Evolutionary conservation across 2,888 invertebrate species (phyloP).

Genomic region (Eupithecia exiguata): DNA sequence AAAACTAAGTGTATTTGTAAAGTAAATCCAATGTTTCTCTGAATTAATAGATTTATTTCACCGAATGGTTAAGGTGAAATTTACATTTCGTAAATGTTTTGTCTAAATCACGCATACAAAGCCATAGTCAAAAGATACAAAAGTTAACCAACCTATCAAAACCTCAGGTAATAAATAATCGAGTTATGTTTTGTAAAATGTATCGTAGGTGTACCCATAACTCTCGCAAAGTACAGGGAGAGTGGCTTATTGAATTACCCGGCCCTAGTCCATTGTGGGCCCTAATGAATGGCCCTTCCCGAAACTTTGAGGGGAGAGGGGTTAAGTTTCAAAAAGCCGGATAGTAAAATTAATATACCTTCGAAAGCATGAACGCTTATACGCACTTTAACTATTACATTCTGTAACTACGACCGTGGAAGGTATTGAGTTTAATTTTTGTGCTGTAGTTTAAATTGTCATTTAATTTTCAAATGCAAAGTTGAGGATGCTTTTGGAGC

Average conservation of each 20-base stretch:
- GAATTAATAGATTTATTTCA: too few species aligned
- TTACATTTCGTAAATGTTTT: too few species aligned
- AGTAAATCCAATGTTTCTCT: too few species aligned
- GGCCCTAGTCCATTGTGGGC: slow-evolving; percentile 73
- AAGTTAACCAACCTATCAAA: slow-evolving; percentile 14
- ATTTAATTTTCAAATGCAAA: not conserved
- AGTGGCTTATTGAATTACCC: slow-evolving; percentile 78
- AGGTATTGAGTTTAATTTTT: not conserved
- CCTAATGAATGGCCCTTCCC: slow-evolving; percentile 70
- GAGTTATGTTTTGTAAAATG: slow-evolving; percentile 17
- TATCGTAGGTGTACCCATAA: slow-evolving; percentile 26
- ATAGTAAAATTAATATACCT: slow-evolving; percentile 14
- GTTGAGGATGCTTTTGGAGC: too few species aligned
- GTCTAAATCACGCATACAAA: not conserved
- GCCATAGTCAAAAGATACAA: not conserved
- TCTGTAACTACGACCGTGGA: not conserved
- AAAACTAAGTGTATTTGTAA: too few species aligned
- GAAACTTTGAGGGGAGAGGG: slow-evolving; percentile 20
- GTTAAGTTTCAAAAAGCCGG: slow-evolving; percentile 28
- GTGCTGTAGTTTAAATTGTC: not conserved
- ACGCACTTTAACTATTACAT: not conserved
- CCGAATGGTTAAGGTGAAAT: too few species aligned
- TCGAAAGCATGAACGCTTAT: slow-evolving; percentile 2
- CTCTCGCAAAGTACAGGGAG: slow-evolving; percentile 37
- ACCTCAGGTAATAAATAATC: slow-evolving; percentile 8